Base-by-base conservation (phyloP, 2,797 vertebrate species). In the Loris lydekkerianus region DNA sequence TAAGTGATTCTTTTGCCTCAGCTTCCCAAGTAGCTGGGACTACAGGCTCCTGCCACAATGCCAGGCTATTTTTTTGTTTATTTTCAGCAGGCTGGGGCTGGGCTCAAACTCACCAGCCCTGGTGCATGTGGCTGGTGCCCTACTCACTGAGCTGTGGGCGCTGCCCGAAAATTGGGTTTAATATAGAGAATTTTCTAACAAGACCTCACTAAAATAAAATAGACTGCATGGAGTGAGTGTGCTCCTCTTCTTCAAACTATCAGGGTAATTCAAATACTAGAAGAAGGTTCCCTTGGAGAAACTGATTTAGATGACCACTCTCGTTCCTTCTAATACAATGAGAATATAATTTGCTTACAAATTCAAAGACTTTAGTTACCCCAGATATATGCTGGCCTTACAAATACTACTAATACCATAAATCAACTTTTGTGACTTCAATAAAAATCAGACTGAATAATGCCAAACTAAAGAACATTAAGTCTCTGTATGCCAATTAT, bases 331-430 rank as follows among this genome's bases (percentile, higher is more conserved):
- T 27, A 86, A 85, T 20, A 76, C 21, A 23, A 86, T 75, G 60
- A 86, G 49, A 14, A 84, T 0, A 93, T 43, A 91, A 94, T 81
- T 5, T 58, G 67, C 73, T 93, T 90, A 88, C 43, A 89, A 70
- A 90, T 34, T 58, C 72, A 73, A 43, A 67, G 72, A 49, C 43
- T 56, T 76, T 15, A 46, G 78, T 78, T 78, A 92, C 21, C 49
- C 37, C 85, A 46, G 27, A 77, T 4, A 7, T 43, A 93, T 20
- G 7, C 31, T 67, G 20, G 40, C 58, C 18, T 96, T 93, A 23
- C 46, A 13, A 25, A 6, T n/a, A 46, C 37, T 49, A 82, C 63
- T 80, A 46, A 46, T 31, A 73, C 84, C 20, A 37, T 1, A 86
- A 72, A 81, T 65, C 58, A 49, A 27, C 43, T 34, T 69, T 27